A percentile compares a stretch with the other conserved stretches of the same genome.
Conservation (phyloP, 2,797 vertebrate genomes). For the Schizopygopsis malacanthus region DNA sequence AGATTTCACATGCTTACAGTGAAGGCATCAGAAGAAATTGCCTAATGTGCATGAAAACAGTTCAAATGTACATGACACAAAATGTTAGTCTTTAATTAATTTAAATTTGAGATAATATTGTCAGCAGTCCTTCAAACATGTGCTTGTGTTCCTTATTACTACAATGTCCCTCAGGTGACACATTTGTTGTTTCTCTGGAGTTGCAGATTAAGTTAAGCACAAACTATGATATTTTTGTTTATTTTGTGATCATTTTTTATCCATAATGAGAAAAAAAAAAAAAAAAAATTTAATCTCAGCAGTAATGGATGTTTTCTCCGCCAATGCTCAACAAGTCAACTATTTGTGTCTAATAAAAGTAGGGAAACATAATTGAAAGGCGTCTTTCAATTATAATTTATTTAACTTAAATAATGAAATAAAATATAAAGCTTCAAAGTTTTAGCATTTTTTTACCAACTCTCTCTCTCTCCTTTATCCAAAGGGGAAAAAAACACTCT, state of each 20-base stretch:
- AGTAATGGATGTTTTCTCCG: constrained; percentile 57
- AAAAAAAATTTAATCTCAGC: no score
- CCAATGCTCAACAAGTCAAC: constrained; percentile 75
- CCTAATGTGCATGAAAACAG: constrained; percentile 8
- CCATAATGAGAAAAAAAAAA: constrained; percentile 34
- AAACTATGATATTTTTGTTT: not conserved
- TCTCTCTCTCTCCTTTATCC: constrained; percentile 47
- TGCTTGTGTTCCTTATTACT: not conserved
- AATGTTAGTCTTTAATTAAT: not conserved
- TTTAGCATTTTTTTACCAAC: constrained; percentile 63
- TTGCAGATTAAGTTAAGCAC: not conserved
- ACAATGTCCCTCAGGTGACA: not conserved
- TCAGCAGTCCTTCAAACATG: not conserved
- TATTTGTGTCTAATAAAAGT: constrained; percentile 72
- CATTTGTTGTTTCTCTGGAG: constrained; percentile 10
- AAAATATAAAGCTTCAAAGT: constrained; percentile 78
- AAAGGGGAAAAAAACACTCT: constrained; percentile 76
- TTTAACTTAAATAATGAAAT: constrained; percentile 82
- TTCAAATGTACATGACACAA: not conserved
- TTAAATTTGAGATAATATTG: not conserved
- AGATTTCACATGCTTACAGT: constrained; percentile 6
- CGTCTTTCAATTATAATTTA: constrained; percentile 82
- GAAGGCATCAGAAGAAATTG: not conserved
- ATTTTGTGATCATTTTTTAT: not conserved
- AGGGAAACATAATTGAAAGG: constrained; percentile 77